These are phyloP conservation scores for Diarsia rubi DNA, from an alignment of 2,888 invertebrate species.

Conservation along the genomic window DNA sequence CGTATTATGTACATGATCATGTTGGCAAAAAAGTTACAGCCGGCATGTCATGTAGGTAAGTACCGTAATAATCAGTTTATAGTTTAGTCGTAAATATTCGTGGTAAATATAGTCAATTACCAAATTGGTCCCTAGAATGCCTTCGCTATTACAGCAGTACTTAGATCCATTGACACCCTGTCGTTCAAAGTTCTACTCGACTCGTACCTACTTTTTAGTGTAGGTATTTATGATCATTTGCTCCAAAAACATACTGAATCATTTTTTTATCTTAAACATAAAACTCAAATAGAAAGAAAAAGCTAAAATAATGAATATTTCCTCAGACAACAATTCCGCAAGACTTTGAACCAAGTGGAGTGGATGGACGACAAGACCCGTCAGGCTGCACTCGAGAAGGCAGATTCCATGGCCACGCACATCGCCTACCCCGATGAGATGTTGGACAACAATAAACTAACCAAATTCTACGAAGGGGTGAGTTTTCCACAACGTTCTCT, in stretches of 20 bases:
- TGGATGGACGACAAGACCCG: conserved; percentile 98
- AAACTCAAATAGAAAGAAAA: background rate
- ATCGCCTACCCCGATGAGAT: conserved; percentile 98
- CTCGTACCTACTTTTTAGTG: background rate
- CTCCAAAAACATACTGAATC: background rate
- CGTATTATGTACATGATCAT: background rate
- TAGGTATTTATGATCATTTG: background rate
- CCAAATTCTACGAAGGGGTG: conserved; percentile 94
- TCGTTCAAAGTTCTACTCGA: conserved; percentile 1
- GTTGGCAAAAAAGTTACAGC: background rate
- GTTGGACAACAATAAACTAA: conserved; percentile 95
- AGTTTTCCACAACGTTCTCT: conserved; percentile 66
- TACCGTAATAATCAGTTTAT: background rate
- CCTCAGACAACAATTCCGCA: conserved; percentile 93
- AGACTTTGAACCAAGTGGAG: conserved; percentile 94
- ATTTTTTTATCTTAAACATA: background rate
- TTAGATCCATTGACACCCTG: background rate
- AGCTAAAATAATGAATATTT: background rate
- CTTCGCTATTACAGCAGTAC: background rate
- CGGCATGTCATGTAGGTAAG: background rate
- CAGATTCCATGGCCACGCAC: conserved; percentile 95
- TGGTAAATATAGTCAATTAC: background rate
- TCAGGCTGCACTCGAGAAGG: conserved; percentile 94
- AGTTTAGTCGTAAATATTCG: background rate
- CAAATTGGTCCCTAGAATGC: background rate